Base-by-base conservation (phyloP, 2,888 invertebrate genomes). In the Pterobdella sp. region DNA sequence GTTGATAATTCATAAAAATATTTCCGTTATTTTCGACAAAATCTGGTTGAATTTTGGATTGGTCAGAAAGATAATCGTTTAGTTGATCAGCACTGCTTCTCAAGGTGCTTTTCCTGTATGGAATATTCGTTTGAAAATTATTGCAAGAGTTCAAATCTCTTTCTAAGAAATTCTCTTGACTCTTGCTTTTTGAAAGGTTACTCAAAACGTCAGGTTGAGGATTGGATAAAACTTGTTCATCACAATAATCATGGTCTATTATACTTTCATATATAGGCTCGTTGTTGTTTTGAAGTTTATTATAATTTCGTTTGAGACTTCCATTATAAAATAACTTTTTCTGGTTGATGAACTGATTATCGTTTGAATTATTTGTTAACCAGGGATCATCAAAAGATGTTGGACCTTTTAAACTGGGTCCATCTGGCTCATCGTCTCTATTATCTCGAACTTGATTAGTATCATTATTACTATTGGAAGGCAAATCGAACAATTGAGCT, bases 151-250 rank as follows among this genome's bases (percentile, higher is more conserved):
- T 22, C 4, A 26, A 22, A 56, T 14, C 18, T 22, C 26, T 56
- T 56, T 56, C 60, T 26, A 56, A 18, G 26, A 56, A 56, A 22
- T 56, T 56, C 60, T 56, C 60, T 22, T 56, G 60, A 56, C 60
- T 56, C 60, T 56, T 56, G 60, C 60, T 56, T 26, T 56, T 56
- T 56, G 60, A 56, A 22, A 56, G 60, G n/a, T 56, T 56, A 26
- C 60, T 26, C 3, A 56, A 22, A 3, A 56, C 60, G 26, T 56
- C 60, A 3, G 60, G 60, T n/a, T 56, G 60, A 4, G 60, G 60
- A 22, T 4, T 22, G 60, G 60, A 4, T n/a, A n/a, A n/a, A 3
- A 18, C 14, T 3, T 26, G n/a, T 4, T 4, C n/a, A 18, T 4
- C 14, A n/a, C 26, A 26, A 7, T 14, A 18, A 18, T 42, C 42